Conservation (phyloP, 1,140 invertebrate species). For the Leptonema lineaticorne region DNA sequence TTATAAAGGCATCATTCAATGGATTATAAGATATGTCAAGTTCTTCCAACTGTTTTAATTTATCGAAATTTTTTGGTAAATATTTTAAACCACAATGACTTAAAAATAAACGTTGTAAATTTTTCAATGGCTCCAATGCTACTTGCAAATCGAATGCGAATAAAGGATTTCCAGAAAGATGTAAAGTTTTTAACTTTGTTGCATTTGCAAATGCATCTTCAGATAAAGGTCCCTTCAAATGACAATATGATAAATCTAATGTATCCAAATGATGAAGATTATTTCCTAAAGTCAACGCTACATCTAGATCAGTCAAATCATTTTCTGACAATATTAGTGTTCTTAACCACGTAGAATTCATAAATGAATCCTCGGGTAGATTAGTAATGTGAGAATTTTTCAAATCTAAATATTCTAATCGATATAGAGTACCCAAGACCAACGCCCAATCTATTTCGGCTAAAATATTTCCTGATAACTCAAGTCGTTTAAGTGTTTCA, state of each 20-base stretch:
- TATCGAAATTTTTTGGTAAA: conserved; percentile 66
- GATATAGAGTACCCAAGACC: conserved; percentile 59
- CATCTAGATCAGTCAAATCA: conserved; percentile 64
- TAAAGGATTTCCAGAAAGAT: conserved; percentile 67
- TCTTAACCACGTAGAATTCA: conserved; percentile 65
- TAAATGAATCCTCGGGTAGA: conserved; percentile 66
- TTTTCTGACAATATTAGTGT: conserved; percentile 67
- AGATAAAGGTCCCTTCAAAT: conserved; percentile 64
- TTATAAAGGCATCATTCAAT: conserved; percentile 67
- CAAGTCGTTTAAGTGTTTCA: conserved; percentile 64
- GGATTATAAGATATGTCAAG: conserved; percentile 71
- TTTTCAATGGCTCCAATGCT: conserved; percentile 65
- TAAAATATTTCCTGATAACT: conserved; percentile 64
- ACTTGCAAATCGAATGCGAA: conserved; percentile 66
- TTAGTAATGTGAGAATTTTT: conserved; percentile 61
- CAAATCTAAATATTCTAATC: conserved; percentile 66
- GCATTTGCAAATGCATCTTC: conserved; percentile 70
- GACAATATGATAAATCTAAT: conserved; percentile 70
- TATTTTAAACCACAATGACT: conserved; percentile 65
- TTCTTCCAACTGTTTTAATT: conserved; percentile 65
- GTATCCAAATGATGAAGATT: conserved; percentile 66
- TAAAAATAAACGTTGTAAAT: conserved; percentile 65
- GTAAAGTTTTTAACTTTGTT: conserved; percentile 64
- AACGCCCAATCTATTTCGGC: conserved; percentile 60
- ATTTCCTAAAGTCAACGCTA: conserved; percentile 64